A percentile compares a stretch with the other conserved stretches of the same genome.
These are phyloP conservation scores for Cyclina sinensis DNA, from an alignment of 1,140 invertebrate species.

Conservation along the genomic window DNA sequence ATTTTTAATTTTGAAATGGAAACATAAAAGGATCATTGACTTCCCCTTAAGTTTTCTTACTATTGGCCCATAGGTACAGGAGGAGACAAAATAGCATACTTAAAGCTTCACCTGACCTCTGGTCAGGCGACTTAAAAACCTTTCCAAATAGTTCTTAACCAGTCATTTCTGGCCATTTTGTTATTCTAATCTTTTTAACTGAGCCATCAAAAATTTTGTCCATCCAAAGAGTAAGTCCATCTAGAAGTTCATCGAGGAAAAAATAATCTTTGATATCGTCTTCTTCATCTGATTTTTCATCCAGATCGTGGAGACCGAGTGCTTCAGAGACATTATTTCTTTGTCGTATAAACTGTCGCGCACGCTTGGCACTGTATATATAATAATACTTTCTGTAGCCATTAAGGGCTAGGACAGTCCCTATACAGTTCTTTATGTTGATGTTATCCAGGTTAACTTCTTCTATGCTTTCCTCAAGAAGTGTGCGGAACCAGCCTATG, in stretches of 20 bases:
- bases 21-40: no score
- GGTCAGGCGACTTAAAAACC: no score
- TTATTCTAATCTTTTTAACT: constrained; percentile 97
- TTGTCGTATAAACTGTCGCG: constrained; percentile 70
- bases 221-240: constrained; percentile 98
- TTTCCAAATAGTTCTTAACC: constrained; percentile 9
- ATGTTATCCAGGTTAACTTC: constrained; percentile 93
- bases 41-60: no score
- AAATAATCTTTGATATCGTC: constrained; percentile 74
- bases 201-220: constrained; percentile 98
- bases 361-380: constrained; percentile 97
- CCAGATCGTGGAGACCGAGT: constrained; percentile 71
- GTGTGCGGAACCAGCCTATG: constrained; percentile 95
- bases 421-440: constrained; percentile 98
- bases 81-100: no score
- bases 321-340: constrained; percentile 65
- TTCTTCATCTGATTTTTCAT: constrained; percentile 72
- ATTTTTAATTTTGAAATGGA: no score
- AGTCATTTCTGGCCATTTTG: constrained; percentile 94
- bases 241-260: constrained; percentile 92
- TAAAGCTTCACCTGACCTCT: no score
- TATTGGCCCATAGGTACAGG: no score
- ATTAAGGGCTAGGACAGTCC: constrained; percentile 98
- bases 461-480: constrained; percentile 91
- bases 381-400: constrained; percentile 99